A percentile compares a stretch with the other conserved stretches of the same genome.
These are phyloP conservation scores for Polyodon spathula DNA, from an alignment of 2,113 vertebrate species.

Conservation along the genomic window DNA sequence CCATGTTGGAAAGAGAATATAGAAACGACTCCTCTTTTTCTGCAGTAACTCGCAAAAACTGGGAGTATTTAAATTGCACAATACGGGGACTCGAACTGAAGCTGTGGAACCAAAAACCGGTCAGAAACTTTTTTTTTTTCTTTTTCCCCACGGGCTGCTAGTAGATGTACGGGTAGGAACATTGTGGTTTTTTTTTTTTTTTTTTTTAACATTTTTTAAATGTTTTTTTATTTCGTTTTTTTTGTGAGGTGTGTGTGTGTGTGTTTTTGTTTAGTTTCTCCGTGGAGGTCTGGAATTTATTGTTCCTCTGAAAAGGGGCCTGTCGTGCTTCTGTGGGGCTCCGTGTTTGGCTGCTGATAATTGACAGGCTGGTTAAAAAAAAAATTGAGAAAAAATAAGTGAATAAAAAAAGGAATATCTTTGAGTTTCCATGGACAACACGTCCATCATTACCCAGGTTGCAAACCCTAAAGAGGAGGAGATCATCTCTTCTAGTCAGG, in stretches of 20 bases:
- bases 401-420: constrained; percentile 48
- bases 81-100: constrained; percentile 25
- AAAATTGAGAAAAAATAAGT: constrained; percentile 22
- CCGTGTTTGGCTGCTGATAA: constrained; percentile 31
- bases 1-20: constrained; percentile 53
- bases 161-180: too few species aligned
- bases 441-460: constrained; percentile 98
- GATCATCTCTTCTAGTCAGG: constrained; percentile 71
- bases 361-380: constrained; percentile 41
- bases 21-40: constrained; percentile 14
- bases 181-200: constrained; percentile 11
- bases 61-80: constrained; percentile 6
- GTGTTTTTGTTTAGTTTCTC: constrained; percentile 6
- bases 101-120: constrained; percentile 5
- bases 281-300: not conserved
- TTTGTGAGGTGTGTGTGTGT: constrained; percentile 13
- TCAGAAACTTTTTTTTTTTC: constrained; percentile 13
- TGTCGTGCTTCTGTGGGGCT: constrained; percentile 30
- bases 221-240: not conserved
- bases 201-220: not conserved
- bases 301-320: constrained; percentile 18
- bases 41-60: constrained; percentile 9
- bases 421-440: constrained; percentile 95
- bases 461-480: constrained; percentile 97
- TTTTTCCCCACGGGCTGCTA: too few species aligned